phyloP scores from a whole-genome alignment of 1,140 invertebrate genomes.

The Dreissena polymorpha region DNA sequence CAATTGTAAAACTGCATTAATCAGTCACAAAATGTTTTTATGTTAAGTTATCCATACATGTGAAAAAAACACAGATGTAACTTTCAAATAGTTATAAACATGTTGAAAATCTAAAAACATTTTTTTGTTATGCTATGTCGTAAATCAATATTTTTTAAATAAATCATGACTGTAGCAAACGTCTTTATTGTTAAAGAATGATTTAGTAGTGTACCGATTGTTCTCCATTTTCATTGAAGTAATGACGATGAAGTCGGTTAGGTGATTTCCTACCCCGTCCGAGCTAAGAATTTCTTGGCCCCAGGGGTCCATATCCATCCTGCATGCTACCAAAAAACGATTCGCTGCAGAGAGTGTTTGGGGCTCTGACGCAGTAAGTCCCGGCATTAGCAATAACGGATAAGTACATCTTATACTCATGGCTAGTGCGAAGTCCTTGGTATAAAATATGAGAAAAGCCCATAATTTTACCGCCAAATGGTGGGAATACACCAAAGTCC shows the following conservation, averaged over 20 bases:
- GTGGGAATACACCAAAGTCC: conserved; percentile 8
- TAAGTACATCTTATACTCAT: neutral
- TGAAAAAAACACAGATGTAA: no score
- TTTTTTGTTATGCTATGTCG: no score
- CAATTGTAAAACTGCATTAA: no score
- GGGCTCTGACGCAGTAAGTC: conserved; percentile 34
- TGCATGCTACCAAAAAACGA: conserved; percentile 7
- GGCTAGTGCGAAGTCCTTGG: conserved; percentile 3
- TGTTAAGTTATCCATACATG: no score
- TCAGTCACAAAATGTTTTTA: no score
- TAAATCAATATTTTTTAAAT: no score
- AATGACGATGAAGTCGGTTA: neutral
- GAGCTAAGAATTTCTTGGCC: neutral
- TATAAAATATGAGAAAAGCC: conserved; percentile 11
- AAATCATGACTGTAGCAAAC: no score
- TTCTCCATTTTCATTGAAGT: conserved; percentile 20
- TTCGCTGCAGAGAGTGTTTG: conserved; percentile 25
- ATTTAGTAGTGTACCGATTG: no score
- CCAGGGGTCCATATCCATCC: conserved; percentile 31
- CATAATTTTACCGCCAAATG: conserved; percentile 4
- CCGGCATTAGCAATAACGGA: conserved; percentile 9
- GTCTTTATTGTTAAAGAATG: no score
- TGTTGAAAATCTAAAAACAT: no score
- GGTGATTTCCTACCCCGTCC: neutral
- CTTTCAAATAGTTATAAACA: no score